phyloP scores from a whole-genome alignment of 1,140 invertebrate genomes.

The Tetraneura akinire region DNA sequence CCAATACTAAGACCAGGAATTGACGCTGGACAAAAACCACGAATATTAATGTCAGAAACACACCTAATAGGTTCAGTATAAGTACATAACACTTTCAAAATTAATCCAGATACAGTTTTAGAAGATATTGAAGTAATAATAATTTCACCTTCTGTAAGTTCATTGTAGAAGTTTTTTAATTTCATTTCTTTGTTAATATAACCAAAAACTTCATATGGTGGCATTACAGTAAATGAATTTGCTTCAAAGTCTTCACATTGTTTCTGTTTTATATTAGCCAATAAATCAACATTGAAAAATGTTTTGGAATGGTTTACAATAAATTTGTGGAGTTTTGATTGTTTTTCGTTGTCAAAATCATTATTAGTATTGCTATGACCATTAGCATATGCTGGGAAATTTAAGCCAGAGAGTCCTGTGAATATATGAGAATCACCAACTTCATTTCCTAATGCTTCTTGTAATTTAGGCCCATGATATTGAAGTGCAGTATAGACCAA shows the following conservation, averaged over 20 bases:
- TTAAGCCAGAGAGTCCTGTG: slow-evolving; percentile 24
- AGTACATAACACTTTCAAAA: slow-evolving; percentile 80
- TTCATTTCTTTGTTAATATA: slow-evolving; percentile 71
- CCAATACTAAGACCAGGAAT: slow-evolving; percentile 77
- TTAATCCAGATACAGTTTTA: slow-evolving; percentile 72
- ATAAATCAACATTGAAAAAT: slow-evolving; percentile 43
- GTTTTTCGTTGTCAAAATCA: slow-evolving; percentile 43
- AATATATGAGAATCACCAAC: neutral
- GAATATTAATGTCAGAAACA: slow-evolving; percentile 71
- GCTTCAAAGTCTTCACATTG: slow-evolving; percentile 55
- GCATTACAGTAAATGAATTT: slow-evolving; percentile 81
- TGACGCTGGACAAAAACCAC: slow-evolving; percentile 70
- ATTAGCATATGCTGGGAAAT: slow-evolving; percentile 32
- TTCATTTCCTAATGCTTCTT: slow-evolving; percentile 26
- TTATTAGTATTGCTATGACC: slow-evolving; percentile 1
- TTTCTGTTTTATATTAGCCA: slow-evolving; percentile 25
- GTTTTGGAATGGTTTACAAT: slow-evolving; percentile 41
- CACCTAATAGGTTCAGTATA: slow-evolving; percentile 74
- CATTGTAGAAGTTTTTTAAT: slow-evolving; percentile 63
- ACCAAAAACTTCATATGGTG: slow-evolving; percentile 81
- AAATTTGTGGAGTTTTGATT: slow-evolving; percentile 32
- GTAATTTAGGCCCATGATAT: slow-evolving; percentile 43
- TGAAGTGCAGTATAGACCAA: slow-evolving; percentile 25
- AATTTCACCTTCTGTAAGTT: slow-evolving; percentile 69
- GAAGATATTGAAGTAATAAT: slow-evolving; percentile 78